Base-by-base conservation (phyloP, 2,888 invertebrate genomes). In the Bellardia pandia region DNA sequence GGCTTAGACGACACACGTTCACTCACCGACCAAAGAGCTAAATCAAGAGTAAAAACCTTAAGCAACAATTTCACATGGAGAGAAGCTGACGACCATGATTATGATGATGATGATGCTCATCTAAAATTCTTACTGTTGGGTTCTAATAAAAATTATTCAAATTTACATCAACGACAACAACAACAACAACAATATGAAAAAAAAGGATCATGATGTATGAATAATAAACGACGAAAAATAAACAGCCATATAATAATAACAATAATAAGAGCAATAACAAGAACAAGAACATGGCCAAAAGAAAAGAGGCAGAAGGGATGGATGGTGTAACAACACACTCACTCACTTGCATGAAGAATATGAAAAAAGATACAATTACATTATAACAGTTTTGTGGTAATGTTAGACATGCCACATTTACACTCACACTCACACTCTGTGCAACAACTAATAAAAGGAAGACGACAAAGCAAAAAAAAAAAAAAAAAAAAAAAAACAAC, bases 71-170 rank as follows among this genome's bases (percentile, higher is more conserved):
- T 72, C 68, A 82, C 64, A 69, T 51, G 8, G 4, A 48, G 62
- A 30, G 5, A 13, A 30, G 30, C 33, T 60, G 30, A 60, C n/a
- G 30, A 56, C 30, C 3, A 76, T 3, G 45, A 45, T 3, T 11
- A 45, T 23, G 40, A 62, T 3, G 56, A 80, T 53, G 62, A 53
- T 51, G 72, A 45, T 72, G 83, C 83, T 91, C 91, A 91, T 92
- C 92, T 91, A 90, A 91, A 91, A 92, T 92, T 92, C 92, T 91
- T 92, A 92, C 91, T 75, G 85, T 85, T 87, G 69, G 85, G 53
- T 71, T 85, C 75, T 85, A 85, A 87, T 92, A 92, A 92, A 92
- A 92, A 92, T 92, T 92, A 92, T 92, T 92, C 92, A 92, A 92
- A 92, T 92, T 91, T 79, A 66, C 78, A 77, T 77, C 83, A 48